Evolutionary conservation across 2,888 invertebrate species (phyloP), one percentile per base, ranked within the genome.

Genomic region (Zaprionus obscuricornis): DNA sequence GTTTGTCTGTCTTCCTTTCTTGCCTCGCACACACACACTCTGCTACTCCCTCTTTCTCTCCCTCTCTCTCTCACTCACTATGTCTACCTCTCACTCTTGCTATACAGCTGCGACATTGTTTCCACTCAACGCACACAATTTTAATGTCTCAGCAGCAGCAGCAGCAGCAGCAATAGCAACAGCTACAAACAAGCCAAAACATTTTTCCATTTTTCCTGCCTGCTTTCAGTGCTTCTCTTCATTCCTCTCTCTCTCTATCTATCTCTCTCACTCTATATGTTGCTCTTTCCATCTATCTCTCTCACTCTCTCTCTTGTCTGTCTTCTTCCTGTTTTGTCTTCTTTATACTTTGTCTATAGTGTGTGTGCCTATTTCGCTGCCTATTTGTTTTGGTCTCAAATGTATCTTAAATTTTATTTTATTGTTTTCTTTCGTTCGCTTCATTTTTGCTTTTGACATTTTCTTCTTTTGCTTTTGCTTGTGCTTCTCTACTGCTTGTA

Each of bases 371-470:
- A 62, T 56, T 76, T 83, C 70, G 67, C 68, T 81, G 82, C 74
- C 86, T 81, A 82, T 82, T 82, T 82, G 81, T 82, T 82, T 82
- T 82, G 81, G 81, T 82, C 81, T 82, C 81, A 65, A 74, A 86
- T 82, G 81, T 82, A 84, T 86, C 86, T 84, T 86, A 82, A 82
- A 82, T 82, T 82, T 82, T 86, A 82, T 82, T 82, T 82, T 82
- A 82, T 82, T 86, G 86, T 86, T 82, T 81, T 77, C 26, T 57
- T 72, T 58, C 49, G 56, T 58, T 16, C 52, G 36, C 50, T 34
- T 59, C 49, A 20, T 49, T 49, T 51, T 29, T 47, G 8, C 3
- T 46, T 8, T 17, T 46, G 33, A 2, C 36, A 5, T 36, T 13
- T 13, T 3, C 36, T 17, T 36, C n/a, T 36, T 14, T 18, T 36